Evolutionary conservation across 2,888 invertebrate genomes (phyloP).

Genomic region (Cremastinae sp.): DNA sequence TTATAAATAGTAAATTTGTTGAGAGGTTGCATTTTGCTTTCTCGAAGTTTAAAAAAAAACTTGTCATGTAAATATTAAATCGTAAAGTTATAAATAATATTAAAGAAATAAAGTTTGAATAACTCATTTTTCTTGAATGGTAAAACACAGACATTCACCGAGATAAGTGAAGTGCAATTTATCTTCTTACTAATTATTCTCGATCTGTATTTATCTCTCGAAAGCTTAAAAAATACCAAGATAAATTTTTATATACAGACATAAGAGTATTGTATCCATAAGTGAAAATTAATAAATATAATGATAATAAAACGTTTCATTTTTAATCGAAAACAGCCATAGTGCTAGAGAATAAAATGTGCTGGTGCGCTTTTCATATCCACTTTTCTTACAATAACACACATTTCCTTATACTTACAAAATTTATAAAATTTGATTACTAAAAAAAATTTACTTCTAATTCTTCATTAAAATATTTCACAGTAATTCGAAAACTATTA

Average conservation of each 20-base stretch:
- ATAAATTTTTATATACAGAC: slow-evolving; percentile 51
- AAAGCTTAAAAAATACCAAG: slow-evolving; percentile 13
- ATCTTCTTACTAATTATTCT: slow-evolving; percentile 38
- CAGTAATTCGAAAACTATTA: no score
- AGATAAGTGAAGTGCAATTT: slow-evolving; percentile 32
- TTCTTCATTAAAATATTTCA: no score
- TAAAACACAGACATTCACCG: slow-evolving; percentile 41
- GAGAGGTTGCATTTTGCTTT: slow-evolving; percentile 48
- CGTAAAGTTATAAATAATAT: slow-evolving; percentile 25
- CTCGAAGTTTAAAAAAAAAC: slow-evolving; percentile 34
- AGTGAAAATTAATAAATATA: slow-evolving; percentile 51
- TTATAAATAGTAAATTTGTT: slow-evolving; percentile 23
- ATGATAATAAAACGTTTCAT: slow-evolving; percentile 4
- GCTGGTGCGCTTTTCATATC: no score
- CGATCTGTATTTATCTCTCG: slow-evolving; percentile 37
- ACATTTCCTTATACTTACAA: no score
- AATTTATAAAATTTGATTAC: no score
- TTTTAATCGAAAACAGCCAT: no score
- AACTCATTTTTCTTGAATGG: background rate
- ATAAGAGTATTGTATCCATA: slow-evolving; percentile 55
- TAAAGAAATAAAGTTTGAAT: slow-evolving; percentile 40
- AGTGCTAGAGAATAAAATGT: no score
- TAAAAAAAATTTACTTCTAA: no score
- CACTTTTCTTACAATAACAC: no score
- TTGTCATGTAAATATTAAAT: slow-evolving; percentile 44